Evolutionary conservation across 2,113 vertebrate species (phyloP).

Genomic region (Hoplias malabaricus): DNA sequence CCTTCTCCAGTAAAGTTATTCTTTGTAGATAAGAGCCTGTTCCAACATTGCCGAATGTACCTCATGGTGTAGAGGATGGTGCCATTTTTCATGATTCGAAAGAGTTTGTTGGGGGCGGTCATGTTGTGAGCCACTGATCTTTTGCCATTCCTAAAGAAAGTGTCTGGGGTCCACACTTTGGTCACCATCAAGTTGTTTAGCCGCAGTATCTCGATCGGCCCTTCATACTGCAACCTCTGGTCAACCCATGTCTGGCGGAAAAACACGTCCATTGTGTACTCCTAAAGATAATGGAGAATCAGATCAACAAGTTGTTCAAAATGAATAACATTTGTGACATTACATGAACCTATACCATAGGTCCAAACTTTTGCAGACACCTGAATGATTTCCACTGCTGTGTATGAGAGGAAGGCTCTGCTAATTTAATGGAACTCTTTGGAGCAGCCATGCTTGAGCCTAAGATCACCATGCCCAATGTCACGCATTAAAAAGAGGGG

Average conservation of each 20-base stretch:
- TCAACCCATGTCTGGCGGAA: slow-evolving; percentile 98
- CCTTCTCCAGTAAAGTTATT: too few species aligned
- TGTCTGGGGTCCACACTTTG: slow-evolving; percentile 99
- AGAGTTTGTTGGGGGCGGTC: slow-evolving; percentile 97
- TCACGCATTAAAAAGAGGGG: too few species aligned
- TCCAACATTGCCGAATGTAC: too few species aligned
- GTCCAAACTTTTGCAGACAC: too few species aligned
- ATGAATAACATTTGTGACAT: neutral
- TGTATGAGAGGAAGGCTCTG: too few species aligned
- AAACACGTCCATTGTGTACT: slow-evolving; percentile 99
- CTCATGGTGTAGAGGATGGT: slow-evolving; percentile 99
- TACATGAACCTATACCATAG: too few species aligned
- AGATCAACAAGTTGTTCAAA: neutral
- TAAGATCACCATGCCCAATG: too few species aligned
- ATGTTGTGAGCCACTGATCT: slow-evolving; percentile 97
- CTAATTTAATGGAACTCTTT: too few species aligned
- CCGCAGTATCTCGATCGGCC: slow-evolving; percentile 93
- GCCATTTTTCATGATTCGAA: slow-evolving; percentile 98
- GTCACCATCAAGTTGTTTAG: slow-evolving; percentile 99
- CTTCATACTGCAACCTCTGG: slow-evolving; percentile 89
- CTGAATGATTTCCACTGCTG: too few species aligned
- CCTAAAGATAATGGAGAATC: slow-evolving; percentile 73
- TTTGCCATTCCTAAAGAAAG: slow-evolving; percentile 98
- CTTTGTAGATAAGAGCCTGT: too few species aligned
- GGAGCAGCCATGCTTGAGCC: too few species aligned